Evolutionary conservation across 1,140 invertebrate genomes (phyloP).

Genomic region (Pygmarrhopalites habei): DNA sequence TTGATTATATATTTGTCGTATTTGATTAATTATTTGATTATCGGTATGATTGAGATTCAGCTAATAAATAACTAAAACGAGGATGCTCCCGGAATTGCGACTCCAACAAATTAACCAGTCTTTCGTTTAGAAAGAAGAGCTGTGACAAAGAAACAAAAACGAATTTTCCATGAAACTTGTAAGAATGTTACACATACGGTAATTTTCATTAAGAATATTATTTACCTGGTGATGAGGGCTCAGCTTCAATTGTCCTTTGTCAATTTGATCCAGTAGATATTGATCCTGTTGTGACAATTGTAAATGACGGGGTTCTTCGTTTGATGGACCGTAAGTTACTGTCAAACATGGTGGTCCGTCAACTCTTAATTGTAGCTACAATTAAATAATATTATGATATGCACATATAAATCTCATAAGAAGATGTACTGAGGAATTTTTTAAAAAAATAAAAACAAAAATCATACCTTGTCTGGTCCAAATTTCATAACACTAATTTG

Average conservation of each 20-base stretch:
- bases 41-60: too few species aligned
- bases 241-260: constrained; percentile 24
- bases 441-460: too few species aligned
- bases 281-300: constrained; percentile 14
- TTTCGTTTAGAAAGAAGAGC: constrained; percentile 31
- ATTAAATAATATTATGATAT: background rate
- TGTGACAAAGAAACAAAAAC: constrained; percentile 1
- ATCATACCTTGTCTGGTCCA: constrained; percentile 22
- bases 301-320: background rate
- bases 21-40: too few species aligned
- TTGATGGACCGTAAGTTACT: constrained; percentile 7
- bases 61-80: constrained; percentile 6
- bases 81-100: constrained; percentile 29
- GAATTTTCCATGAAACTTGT: background rate
- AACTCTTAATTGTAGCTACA: constrained; percentile 21
- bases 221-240: constrained; percentile 25
- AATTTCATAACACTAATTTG: constrained; percentile 27
- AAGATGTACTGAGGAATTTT: background rate
- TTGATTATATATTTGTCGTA: too few species aligned
- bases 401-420: background rate
- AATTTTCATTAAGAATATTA: background rate
- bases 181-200: background rate
- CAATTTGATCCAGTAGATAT: constrained; percentile 28
- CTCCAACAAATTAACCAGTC: constrained; percentile 21
- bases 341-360: constrained; percentile 25